Conservation (phyloP, 2,113 vertebrate species). For the Holacanthus passer region DNA sequence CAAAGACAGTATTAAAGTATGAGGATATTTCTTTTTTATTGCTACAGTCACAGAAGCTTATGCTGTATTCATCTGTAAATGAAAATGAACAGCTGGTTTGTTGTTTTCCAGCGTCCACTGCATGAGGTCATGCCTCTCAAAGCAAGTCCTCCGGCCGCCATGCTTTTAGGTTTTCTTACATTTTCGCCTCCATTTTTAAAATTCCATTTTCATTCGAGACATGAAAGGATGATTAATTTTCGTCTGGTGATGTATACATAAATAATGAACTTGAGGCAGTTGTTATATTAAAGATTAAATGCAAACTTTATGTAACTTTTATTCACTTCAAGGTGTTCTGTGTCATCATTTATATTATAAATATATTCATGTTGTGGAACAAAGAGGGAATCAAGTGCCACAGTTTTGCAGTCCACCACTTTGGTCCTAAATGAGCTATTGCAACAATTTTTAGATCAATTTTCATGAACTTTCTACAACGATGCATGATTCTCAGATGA, state of each 20-base stretch:
- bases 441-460: neutral
- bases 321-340: neutral
- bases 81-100: constrained; percentile 23
- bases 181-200: constrained; percentile 16
- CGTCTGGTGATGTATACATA: constrained; percentile 51
- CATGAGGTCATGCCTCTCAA: constrained; percentile 52
- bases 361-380: neutral
- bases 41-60: constrained; percentile 33
- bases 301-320: constrained; percentile 39
- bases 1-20: constrained; percentile 35
- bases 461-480: neutral
- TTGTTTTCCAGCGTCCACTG: constrained; percentile 25
- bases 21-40: constrained; percentile 19
- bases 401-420: neutral
- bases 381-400: neutral
- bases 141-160: neutral
- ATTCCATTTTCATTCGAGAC: constrained; percentile 22
- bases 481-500: neutral
- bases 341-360: constrained; percentile 45
- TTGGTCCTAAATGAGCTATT: neutral
- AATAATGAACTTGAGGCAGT: constrained; percentile 45
- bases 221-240: constrained; percentile 25
- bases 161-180: constrained; percentile 32
- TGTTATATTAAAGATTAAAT: constrained; percentile 67
- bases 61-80: constrained; percentile 31